A percentile compares a stretch with the other conserved stretches of the same genome.
Evolutionary conservation across 2,797 vertebrate species (phyloP).

Genomic region (Semotilus atromaculatus): DNA sequence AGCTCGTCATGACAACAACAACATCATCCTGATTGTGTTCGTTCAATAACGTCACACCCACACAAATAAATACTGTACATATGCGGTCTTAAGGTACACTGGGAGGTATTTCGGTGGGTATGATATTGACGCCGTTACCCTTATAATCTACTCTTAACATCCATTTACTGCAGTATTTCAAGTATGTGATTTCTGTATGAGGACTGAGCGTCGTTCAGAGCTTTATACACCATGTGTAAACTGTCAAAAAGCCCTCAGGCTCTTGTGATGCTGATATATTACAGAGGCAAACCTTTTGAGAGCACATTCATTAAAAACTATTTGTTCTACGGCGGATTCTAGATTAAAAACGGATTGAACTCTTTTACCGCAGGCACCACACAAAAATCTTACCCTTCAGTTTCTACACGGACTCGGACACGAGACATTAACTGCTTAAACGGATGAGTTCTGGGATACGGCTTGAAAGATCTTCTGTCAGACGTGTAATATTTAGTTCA

Average conservation of each 20-base stretch:
- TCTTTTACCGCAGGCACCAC: not conserved
- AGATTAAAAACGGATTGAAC: not conserved
- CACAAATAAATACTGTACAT: slow-evolving; percentile 65
- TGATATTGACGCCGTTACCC: slow-evolving; percentile 26
- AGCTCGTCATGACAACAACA: no score
- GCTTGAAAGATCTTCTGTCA: slow-evolving; percentile 7
- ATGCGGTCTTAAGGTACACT: slow-evolving; percentile 27
- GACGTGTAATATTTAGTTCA: not conserved
- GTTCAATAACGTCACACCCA: slow-evolving; percentile 15
- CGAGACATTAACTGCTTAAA: not conserved
- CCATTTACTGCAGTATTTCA: slow-evolving; percentile 24
- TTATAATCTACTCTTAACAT: not conserved
- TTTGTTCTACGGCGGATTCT: not conserved
- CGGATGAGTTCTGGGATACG: slow-evolving; percentile 9
- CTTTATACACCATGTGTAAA: not conserved
- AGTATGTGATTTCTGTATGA: slow-evolving; percentile 9
- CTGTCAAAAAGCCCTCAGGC: slow-evolving; percentile 9
- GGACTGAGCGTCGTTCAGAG: not conserved
- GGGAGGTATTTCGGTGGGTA: slow-evolving; percentile 56
- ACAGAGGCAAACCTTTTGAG: not conserved
- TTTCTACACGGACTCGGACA: not conserved
- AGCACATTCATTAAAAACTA: slow-evolving; percentile 3
- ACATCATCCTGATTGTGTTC: not conserved
- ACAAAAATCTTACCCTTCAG: not conserved
- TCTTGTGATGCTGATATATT: not conserved